A percentile compares a stretch with the other conserved stretches of the same genome.
Evolutionary conservation across 2,888 invertebrate species (phyloP).

Genomic region (Eugnorisma glareosa): DNA sequence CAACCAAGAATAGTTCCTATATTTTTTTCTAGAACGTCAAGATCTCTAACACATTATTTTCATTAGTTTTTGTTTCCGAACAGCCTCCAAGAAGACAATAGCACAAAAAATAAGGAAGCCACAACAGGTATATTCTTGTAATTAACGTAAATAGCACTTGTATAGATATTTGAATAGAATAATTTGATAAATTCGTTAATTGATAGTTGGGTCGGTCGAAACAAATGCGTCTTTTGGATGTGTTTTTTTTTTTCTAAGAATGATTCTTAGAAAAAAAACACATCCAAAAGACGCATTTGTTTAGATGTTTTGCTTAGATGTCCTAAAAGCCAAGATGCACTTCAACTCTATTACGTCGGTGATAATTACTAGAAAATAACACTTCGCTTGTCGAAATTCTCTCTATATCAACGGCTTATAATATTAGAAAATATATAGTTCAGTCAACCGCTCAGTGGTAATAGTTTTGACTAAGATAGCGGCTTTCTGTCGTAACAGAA

Average conservation of each 20-base stretch:
- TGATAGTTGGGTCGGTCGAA: slow-evolving; percentile 5
- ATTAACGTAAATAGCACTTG: slow-evolving; percentile 59
- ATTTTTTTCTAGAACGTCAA: slow-evolving; percentile 31
- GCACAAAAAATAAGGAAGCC: slow-evolving; percentile 68
- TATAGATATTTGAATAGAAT: slow-evolving; percentile 27
- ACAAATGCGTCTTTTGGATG: neutral
- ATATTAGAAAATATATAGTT: too few species aligned
- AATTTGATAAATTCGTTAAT: slow-evolving; percentile 34
- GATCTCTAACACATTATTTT: slow-evolving; percentile 54
- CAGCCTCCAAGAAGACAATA: slow-evolving; percentile 65
- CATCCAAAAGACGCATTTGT: too few species aligned
- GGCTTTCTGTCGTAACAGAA: neutral
- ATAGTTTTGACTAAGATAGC: neutral
- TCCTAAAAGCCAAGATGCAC: neutral
- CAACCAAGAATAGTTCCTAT: slow-evolving; percentile 40
- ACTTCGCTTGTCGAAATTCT: neutral
- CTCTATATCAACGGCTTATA: neutral
- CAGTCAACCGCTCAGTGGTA: too few species aligned
- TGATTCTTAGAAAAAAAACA: too few species aligned
- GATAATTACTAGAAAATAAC: neutral
- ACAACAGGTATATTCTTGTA: slow-evolving; percentile 54
- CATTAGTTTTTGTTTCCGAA: slow-evolving; percentile 50
- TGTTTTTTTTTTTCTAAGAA: neutral
- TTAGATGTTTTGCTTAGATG: neutral
- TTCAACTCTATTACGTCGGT: neutral